Conservation (phyloP, 1,140 invertebrate species). For the Mamestra configurata region DNA sequence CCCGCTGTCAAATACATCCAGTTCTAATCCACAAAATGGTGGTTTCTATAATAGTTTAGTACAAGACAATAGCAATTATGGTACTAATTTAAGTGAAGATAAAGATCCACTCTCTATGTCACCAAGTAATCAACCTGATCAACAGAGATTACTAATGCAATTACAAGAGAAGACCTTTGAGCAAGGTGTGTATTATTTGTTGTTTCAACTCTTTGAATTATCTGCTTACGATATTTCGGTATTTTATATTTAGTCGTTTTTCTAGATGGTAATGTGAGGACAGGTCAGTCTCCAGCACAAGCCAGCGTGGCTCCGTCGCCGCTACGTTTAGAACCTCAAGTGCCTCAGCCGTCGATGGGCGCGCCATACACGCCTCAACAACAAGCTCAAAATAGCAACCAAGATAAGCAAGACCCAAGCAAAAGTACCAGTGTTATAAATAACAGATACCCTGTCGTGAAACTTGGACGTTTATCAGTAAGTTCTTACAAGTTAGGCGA, state of each 20-base stretch:
- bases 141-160: slow-evolving; percentile 82
- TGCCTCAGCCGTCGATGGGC: slow-evolving; percentile 87
- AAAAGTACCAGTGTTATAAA: slow-evolving; percentile 78
- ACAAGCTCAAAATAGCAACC: slow-evolving; percentile 59
- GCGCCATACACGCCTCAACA: slow-evolving; percentile 80
- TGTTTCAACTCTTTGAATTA: background rate
- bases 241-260: slow-evolving; percentile 38
- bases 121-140: slow-evolving; percentile 86
- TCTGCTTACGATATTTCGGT: background rate
- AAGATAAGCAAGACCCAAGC: slow-evolving; percentile 82
- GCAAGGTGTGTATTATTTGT: slow-evolving; percentile 70
- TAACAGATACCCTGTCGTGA: slow-evolving; percentile 81
- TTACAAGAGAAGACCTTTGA: slow-evolving; percentile 80
- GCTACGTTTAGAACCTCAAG: slow-evolving; percentile 81
- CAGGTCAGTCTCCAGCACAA: slow-evolving; percentile 89
- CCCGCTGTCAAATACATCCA: slow-evolving; percentile 74
- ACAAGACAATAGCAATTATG: slow-evolving; percentile 78
- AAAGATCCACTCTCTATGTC: slow-evolving; percentile 88
- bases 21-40: slow-evolving; percentile 88
- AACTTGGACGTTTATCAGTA: slow-evolving; percentile 83
- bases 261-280: slow-evolving; percentile 80
- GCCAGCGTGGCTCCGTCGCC: slow-evolving; percentile 88
- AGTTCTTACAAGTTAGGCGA: slow-evolving; percentile 56
- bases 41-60: slow-evolving; percentile 84
- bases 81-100: slow-evolving; percentile 83